These are phyloP conservation scores for Bursaphelenchus mucronatus DNA, from an alignment of 1,140 invertebrate genomes.

Conservation along the genomic window DNA sequence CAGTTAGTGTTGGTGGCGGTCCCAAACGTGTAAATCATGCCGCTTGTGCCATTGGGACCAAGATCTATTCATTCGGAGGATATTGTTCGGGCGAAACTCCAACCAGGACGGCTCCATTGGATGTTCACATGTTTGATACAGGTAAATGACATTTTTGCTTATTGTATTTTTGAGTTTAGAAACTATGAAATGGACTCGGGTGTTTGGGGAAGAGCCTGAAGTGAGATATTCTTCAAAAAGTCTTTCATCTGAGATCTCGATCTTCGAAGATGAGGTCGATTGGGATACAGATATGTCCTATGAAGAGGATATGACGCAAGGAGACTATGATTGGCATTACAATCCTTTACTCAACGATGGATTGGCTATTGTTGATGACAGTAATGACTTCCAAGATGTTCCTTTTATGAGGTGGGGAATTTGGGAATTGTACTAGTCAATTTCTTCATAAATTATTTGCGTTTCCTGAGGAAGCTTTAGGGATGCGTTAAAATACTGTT, in stretches of 20 bases:
- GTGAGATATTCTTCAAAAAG: not conserved
- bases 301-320: not conserved
- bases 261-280: conserved; percentile 7
- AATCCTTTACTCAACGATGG: conserved; percentile 6
- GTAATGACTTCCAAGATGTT: not conserved
- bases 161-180: conserved; percentile 9
- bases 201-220: conserved; percentile 20
- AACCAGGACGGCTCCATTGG: conserved; percentile 63
- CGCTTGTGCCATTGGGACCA: conserved; percentile 74
- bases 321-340: conserved; percentile 10
- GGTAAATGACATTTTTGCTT: conserved; percentile 54
- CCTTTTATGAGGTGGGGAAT: not conserved
- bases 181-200: conserved; percentile 25
- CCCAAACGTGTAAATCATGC: conserved; percentile 75
- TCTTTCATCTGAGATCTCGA: not conserved
- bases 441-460: no score
- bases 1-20: conserved; percentile 35
- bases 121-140: conserved; percentile 80
- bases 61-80: conserved; percentile 83
- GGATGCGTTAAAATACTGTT: no score
- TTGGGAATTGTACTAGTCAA: no score
- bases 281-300: not conserved
- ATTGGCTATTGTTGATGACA: not conserved
- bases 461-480: no score
- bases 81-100: conserved; percentile 72